Evolutionary conservation across 2,113 vertebrate genomes (phyloP).

Genomic region (Catharus minimus): DNA sequence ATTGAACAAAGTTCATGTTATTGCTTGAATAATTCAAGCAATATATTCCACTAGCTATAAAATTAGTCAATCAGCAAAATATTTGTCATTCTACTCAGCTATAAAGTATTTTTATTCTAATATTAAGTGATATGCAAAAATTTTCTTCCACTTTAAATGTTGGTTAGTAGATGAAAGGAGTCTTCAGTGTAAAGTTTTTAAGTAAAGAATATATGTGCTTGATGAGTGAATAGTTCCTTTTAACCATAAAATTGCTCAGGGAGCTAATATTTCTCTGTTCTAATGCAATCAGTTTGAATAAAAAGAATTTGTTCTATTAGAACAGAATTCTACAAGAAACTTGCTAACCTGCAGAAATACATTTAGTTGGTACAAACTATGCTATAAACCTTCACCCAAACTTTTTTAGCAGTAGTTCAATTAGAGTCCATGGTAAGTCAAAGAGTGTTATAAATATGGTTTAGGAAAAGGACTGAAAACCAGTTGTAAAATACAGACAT

Average conservation of each 20-base stretch:
- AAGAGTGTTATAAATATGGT: background rate
- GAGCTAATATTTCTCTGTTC: background rate
- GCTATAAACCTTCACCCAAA: background rate
- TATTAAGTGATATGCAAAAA: background rate
- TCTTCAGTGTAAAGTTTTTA: background rate
- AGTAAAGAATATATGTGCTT: background rate
- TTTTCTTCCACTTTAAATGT: background rate
- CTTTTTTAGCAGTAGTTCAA: background rate
- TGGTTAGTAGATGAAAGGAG: background rate
- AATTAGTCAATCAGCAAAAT: background rate
- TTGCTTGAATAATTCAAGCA: background rate
- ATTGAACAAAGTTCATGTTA: background rate
- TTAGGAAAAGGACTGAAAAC: background rate
- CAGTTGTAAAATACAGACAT: background rate
- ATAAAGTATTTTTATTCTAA: background rate
- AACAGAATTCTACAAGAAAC: background rate
- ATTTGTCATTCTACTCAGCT: background rate
- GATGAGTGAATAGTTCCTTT: background rate
- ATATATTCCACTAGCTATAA: background rate
- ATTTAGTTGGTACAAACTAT: background rate
- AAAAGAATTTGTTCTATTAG: background rate
- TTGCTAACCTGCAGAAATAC: background rate
- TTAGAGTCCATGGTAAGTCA: background rate
- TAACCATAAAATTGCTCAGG: background rate
- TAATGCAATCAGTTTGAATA: background rate